Percentiles rank a stretch among this genome's conserved stretches.
phyloP scores from a whole-genome alignment of 2,113 vertebrate species.

The Collichthys lucidus region DNA sequence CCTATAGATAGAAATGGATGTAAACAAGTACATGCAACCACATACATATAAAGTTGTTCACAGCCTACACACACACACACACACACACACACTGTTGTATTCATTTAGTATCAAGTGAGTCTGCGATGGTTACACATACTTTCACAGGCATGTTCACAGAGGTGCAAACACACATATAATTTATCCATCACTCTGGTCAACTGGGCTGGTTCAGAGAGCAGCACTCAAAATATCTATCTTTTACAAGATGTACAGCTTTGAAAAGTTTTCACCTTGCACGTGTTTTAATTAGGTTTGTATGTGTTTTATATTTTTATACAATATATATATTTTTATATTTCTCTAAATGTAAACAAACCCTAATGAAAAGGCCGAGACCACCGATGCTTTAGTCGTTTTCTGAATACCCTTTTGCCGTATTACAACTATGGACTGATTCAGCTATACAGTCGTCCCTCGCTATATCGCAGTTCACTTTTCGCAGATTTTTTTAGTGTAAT shows the following conservation, averaged over 20 bases:
- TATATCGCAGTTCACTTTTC: no score
- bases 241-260: slow-evolving; percentile 16
- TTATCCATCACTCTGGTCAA: background rate
- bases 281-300: background rate
- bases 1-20: slow-evolving; percentile 36
- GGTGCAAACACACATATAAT: slow-evolving; percentile 10
- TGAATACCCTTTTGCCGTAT: background rate
- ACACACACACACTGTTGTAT: background rate
- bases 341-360: background rate
- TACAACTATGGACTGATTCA: no score
- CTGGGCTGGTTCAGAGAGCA: slow-evolving; percentile 2
- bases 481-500: no score
- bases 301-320: background rate
- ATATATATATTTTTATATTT: background rate
- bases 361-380: background rate
- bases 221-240: background rate
- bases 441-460: no score
- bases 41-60: background rate
- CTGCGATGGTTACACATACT: background rate
- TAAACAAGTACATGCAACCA: slow-evolving; percentile 44
- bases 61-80: background rate
- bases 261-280: slow-evolving; percentile 3
- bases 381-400: background rate
- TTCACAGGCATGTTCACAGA: slow-evolving; percentile 13
- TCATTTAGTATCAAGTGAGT: background rate